phyloP scores from a whole-genome alignment of 23 tunicate genomes.

The Ascidia mentula region DNA sequence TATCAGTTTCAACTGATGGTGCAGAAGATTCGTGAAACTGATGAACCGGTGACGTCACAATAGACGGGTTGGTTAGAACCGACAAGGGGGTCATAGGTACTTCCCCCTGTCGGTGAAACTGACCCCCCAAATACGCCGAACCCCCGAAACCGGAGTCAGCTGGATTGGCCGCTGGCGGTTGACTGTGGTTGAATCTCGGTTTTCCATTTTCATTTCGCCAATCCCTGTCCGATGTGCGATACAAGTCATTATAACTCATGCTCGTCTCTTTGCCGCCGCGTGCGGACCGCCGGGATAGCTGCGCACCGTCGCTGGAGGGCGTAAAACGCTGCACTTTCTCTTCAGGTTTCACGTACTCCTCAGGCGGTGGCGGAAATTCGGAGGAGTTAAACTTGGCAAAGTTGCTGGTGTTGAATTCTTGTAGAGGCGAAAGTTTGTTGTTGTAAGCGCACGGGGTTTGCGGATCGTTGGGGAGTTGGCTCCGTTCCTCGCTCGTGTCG shows the following conservation, averaged over 20 bases:
- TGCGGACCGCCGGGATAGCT: neutral
- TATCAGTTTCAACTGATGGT: slow-evolving; percentile 59
- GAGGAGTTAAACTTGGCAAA: neutral
- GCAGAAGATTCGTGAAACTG: neutral
- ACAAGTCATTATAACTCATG: slow-evolving; percentile 83
- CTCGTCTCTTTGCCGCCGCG: slow-evolving; percentile 48
- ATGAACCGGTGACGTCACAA: neutral
- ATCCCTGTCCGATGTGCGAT: slow-evolving; percentile 21
- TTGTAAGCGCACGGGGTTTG: neutral
- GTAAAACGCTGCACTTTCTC: slow-evolving; percentile 14
- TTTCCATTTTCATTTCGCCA: slow-evolving; percentile 9
- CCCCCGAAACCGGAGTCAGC: neutral
- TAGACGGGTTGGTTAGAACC: slow-evolving; percentile 7
- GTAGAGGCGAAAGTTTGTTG: slow-evolving; percentile 15
- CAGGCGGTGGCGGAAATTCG: slow-evolving; percentile 14
- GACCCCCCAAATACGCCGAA: neutral
- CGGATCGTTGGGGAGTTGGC: neutral
- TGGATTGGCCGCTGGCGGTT: neutral
- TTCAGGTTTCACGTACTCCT: slow-evolving; percentile 16
- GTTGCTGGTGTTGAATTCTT: slow-evolving; percentile 12
- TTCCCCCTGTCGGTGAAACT: neutral
- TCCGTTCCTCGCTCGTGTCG: neutral
- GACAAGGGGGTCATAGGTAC: slow-evolving; percentile 10
- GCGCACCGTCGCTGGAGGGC: slow-evolving; percentile 10
- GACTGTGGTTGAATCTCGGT: neutral